Percentiles rank a stretch among this genome's conserved stretches.
Evolutionary conservation across 37 sponge, comb jelly and placozoan species (phyloP).

Genomic region (Spongilla lacustris): DNA sequence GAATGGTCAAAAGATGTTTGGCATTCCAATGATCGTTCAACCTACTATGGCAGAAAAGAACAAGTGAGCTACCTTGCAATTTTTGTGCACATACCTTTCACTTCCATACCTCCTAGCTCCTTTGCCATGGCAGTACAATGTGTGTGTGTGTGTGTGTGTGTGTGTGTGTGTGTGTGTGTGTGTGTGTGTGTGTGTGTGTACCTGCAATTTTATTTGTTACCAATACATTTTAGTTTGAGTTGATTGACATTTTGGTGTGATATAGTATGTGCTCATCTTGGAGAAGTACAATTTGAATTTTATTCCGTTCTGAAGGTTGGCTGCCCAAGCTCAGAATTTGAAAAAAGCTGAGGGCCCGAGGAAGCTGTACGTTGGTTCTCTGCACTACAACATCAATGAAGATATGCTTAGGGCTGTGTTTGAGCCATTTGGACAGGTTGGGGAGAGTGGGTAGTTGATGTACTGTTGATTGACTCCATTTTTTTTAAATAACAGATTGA

Average conservation of each 20-base stretch:
- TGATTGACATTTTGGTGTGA: neutral
- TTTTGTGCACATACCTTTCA: no score
- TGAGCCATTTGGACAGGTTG: constrained; percentile 93
- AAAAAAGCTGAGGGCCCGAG: constrained; percentile 87
- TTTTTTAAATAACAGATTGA: constrained; percentile 57
- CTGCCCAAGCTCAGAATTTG: constrained; percentile 83
- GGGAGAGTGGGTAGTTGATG: neutral
- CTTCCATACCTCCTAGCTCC: no score
- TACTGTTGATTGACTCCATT: neutral
- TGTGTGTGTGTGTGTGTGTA: constrained; percentile 2
- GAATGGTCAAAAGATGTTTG: constrained; percentile 86
- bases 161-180: neutral
- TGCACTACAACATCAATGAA: constrained; percentile 94
- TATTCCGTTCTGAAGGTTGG: constrained; percentile 40
- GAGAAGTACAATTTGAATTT: no score
- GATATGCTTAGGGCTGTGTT: constrained; percentile 92
- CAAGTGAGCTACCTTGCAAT: constrained; percentile 53
- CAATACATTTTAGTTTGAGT: neutral
- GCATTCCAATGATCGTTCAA: constrained; percentile 94
- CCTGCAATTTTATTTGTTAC: no score
- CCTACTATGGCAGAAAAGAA: constrained; percentile 97
- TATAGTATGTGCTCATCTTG: no score
- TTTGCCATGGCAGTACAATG: no score
- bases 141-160: neutral
- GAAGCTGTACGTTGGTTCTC: constrained; percentile 88